These are phyloP conservation scores for Ormyrus rosae DNA, from an alignment of 2,888 invertebrate species.

Conservation along the genomic window DNA sequence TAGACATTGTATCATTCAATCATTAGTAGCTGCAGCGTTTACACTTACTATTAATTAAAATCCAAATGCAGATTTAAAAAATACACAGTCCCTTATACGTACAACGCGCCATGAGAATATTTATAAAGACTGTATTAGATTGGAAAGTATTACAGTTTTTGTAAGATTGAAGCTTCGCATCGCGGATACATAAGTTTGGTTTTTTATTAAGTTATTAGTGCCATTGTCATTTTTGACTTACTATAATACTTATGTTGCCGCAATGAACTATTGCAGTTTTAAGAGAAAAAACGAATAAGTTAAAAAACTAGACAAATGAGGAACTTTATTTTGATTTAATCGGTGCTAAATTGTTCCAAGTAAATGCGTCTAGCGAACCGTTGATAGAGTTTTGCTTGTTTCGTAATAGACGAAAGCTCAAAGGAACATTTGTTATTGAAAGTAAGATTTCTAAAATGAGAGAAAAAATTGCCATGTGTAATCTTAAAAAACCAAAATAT, in stretches of 20 bases:
- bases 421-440: slow-evolving; percentile 57
- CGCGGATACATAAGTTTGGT: slow-evolving; percentile 56
- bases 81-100: slow-evolving; percentile 62
- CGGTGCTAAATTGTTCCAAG: slow-evolving; percentile 57
- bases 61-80: slow-evolving; percentile 60
- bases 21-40: slow-evolving; percentile 61
- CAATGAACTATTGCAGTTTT: slow-evolving; percentile 51
- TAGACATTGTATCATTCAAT: slow-evolving; percentile 64
- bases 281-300: slow-evolving; percentile 35
- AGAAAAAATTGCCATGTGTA: slow-evolving; percentile 47
- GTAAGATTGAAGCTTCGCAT: slow-evolving; percentile 61
- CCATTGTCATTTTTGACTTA: slow-evolving; percentile 57
- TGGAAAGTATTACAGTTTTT: slow-evolving; percentile 68
- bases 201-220: slow-evolving; percentile 60
- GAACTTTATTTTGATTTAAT: slow-evolving; percentile 53
- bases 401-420: slow-evolving; percentile 49
- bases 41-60: slow-evolving; percentile 66
- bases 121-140: slow-evolving; percentile 72
- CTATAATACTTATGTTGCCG: slow-evolving; percentile 48
- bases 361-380: slow-evolving; percentile 51
- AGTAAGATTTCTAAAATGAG: slow-evolving; percentile 53
- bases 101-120: slow-evolving; percentile 65
- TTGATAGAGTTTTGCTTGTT: slow-evolving; percentile 54
- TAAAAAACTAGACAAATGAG: slow-evolving; percentile 45
- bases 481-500: slow-evolving; percentile 48